Evolutionary conservation across 2,113 vertebrate genomes (phyloP).

Genomic region (Bos taurus): ARS-UCD2.0 NC_037336.1:4737001-4737500

Average conservation of each 20-base stretch:
- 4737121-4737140: rapidly evolving
- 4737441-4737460: rapidly evolving
- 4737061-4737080: background rate
- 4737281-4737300: background rate
- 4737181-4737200: background rate
- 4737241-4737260: background rate
- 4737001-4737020: background rate
- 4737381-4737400: background rate
- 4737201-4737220: background rate
- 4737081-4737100: background rate
- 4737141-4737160: background rate
- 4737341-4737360: background rate
- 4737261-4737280: background rate
- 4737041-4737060: background rate
- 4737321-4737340: background rate
- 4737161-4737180: background rate
- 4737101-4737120: background rate
- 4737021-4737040: background rate
- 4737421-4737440: background rate
- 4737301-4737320: background rate
- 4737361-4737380: background rate
- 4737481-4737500: background rate
- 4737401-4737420: background rate
- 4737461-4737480: background rate
- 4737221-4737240: background rate